Evolutionary conservation across 2,113 vertebrate genomes (phyloP).

Genomic region (Hippocampus mohnikei): DNA sequence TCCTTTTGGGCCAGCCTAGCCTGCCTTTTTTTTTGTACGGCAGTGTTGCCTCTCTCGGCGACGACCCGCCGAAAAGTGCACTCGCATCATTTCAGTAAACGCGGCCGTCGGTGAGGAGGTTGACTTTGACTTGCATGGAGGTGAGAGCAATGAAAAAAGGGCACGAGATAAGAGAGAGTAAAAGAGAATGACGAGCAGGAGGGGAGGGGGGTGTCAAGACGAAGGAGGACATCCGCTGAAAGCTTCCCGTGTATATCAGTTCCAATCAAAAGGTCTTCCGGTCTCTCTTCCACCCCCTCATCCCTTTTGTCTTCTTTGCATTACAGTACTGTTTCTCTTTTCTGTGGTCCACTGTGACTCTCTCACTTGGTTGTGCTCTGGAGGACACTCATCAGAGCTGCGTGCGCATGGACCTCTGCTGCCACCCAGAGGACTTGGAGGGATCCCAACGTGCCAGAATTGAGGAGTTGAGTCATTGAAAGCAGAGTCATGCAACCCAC

Average conservation of each 20-base stretch:
- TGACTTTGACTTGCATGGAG: constrained; percentile 21
- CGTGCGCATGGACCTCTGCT: constrained; percentile 68
- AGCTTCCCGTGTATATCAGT: constrained; percentile 41
- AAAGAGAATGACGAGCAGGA: constrained; percentile 24
- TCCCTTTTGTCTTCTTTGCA: constrained; percentile 25
- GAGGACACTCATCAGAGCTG: neutral
- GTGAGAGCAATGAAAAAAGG: constrained; percentile 39
- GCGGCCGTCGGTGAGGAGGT: constrained; percentile 1
- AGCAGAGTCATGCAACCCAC: neutral
- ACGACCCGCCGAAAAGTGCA: neutral
- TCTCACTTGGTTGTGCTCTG: constrained; percentile 9
- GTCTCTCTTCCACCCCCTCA: neutral
- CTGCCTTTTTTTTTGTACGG: constrained; percentile 22
- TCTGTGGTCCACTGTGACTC: constrained; percentile 40
- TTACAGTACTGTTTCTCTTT: constrained; percentile 25
- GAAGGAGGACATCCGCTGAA: constrained; percentile 15
- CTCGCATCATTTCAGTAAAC: constrained; percentile 3
- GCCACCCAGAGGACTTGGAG: constrained; percentile 64
- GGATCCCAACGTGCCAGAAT: neutral
- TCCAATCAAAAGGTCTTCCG: constrained; percentile 48
- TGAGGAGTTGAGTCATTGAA: neutral
- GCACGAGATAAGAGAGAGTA: constrained; percentile 9
- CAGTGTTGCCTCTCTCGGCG: neutral
- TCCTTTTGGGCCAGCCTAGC: constrained; percentile 64
- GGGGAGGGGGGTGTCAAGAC: constrained; percentile 18